Evolutionary conservation across 2,113 vertebrate species (phyloP).

Genomic region (Nanorana parkeri): DNA sequence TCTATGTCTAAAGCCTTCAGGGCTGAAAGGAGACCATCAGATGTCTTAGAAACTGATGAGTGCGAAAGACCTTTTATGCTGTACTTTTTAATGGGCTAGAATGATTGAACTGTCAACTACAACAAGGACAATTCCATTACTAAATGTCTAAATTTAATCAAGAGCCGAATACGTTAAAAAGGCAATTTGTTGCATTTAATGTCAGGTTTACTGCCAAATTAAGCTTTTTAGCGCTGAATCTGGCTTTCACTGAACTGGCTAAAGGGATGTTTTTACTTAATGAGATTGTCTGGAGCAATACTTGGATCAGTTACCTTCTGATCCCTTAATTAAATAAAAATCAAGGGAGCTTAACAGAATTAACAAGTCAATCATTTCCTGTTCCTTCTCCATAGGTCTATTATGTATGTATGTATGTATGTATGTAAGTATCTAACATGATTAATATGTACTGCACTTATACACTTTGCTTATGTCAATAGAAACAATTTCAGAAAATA

Average conservation of each 20-base stretch:
- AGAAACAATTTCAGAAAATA: no score
- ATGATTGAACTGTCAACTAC: slow-evolving; percentile 23
- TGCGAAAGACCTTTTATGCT: slow-evolving; percentile 1
- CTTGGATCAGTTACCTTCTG: slow-evolving; percentile 51
- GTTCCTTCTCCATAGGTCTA: neutral
- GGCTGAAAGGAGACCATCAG: no score
- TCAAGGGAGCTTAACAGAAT: slow-evolving; percentile 26
- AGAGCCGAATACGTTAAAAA: slow-evolving; percentile 41
- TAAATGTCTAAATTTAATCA: slow-evolving; percentile 45
- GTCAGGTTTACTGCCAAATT: slow-evolving; percentile 43
- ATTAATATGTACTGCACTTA: neutral
- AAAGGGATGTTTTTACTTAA: slow-evolving; percentile 50
- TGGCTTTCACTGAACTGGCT: slow-evolving; percentile 42
- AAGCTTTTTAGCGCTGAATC: slow-evolving; percentile 42
- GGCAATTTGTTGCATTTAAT: slow-evolving; percentile 44
- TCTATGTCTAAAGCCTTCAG: neutral
- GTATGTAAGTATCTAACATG: neutral
- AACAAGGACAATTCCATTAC: slow-evolving; percentile 39
- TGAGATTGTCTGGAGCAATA: slow-evolving; percentile 49
- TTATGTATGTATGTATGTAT: slow-evolving; percentile 2
- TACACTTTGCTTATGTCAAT: no score
- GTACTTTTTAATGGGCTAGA: slow-evolving; percentile 1
- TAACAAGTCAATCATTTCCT: slow-evolving; percentile 15
- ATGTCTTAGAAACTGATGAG: neutral
- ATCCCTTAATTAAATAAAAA: slow-evolving; percentile 56